Evolutionary conservation across 2,797 vertebrate species (phyloP), one percentile per base, ranked within the genome.

Genomic region (Hybognathus amarus): DNA sequence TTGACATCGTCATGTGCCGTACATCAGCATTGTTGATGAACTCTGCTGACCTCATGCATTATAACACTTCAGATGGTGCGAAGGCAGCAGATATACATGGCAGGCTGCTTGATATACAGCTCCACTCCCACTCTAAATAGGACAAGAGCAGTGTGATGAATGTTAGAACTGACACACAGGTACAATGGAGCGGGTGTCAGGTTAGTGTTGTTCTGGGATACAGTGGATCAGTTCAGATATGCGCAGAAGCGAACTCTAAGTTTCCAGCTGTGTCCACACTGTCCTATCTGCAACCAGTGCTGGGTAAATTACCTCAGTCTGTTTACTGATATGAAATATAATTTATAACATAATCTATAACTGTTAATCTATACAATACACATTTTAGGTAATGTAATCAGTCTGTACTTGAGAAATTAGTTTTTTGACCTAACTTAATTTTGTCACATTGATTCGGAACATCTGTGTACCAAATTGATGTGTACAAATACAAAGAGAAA

Each of bases 171-270:
- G n/a, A 79, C 74, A 87, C 76, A 84, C 79, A 78, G 61, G 77
- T 80, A 80, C 59, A 24, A 33, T 33, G 27, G 56, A 36, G 36
- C 7, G 47, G 74, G 68, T 82, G 74, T 79, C 69, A 84, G 78
- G 56, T 84, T 84, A 71, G 67, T 85, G 77, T 68, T 87, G 76
- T 70, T 78, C 67, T 77, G 82, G 71, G 79, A 83, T 78, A 75
- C 77, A 64, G 50, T n/a, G 66, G 50, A 77, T 84, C 77, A 77
- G 4, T 77, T 84, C 24, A 87, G 79, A 59, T 56, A 85, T 75
- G 84, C 61, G 79, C 59, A n/a, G 42, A 42, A 50, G 66, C 40
- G 22, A n/a, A 54, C 42, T 77, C 79, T 84, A 87, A 69, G 47
- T 86, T 84, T 83, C 67, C 79, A 84, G 70, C 78, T 80, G 33